Evolutionary conservation across 2,888 invertebrate genomes (phyloP).

Genomic region (Seira musarum): DNA sequence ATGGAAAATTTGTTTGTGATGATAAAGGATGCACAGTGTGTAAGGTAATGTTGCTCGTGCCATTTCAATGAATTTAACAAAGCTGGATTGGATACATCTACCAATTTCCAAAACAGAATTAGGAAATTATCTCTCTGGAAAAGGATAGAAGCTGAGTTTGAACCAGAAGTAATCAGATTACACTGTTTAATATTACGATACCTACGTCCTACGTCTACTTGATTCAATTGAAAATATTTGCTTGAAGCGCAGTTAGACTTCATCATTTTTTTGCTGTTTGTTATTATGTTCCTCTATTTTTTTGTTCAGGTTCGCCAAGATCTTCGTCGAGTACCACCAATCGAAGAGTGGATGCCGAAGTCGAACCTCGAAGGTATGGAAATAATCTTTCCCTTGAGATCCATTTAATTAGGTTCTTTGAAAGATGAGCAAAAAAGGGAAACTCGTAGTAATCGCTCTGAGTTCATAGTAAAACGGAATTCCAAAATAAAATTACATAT

Average conservation of each 20-base stretch:
- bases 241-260: too few relatives aligned
- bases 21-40: too few relatives aligned
- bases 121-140: neutral
- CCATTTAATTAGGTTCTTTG: neutral
- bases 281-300: conserved; percentile 13
- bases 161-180: neutral
- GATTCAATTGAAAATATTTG: neutral
- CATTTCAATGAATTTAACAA: too few relatives aligned
- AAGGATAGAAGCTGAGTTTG: neutral
- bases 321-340: conserved; percentile 69
- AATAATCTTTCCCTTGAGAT: neutral
- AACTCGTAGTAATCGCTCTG: neutral
- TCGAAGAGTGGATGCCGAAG: conserved; percentile 71
- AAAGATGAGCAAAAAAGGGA: neutral
- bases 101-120: too few relatives aligned
- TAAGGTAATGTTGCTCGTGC: too few relatives aligned
- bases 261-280: neutral
- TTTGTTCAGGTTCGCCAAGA: conserved; percentile 69
- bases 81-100: too few relatives aligned
- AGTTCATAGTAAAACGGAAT: conserved; percentile 9
- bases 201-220: too few relatives aligned
- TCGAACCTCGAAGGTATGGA: conserved; percentile 69
- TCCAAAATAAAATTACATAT: neutral
- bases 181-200: neutral
- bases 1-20: too few relatives aligned